Evolutionary conservation across 2,797 vertebrate genomes (phyloP).

Genomic region (Enteromius anoplus): DNA sequence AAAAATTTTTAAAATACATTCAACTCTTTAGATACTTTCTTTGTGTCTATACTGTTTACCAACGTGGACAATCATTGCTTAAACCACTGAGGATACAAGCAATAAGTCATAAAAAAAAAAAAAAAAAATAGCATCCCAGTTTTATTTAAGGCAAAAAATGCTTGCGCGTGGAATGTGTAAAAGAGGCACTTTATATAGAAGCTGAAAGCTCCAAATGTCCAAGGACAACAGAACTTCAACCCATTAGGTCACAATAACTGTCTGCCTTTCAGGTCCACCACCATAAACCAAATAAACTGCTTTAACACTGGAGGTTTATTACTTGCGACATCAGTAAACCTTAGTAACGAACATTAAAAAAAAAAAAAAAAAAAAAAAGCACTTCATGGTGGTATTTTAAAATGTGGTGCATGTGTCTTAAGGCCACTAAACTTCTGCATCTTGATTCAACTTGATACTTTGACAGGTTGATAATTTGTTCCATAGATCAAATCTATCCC

Average conservation of each 20-base stretch:
- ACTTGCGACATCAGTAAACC: constrained; percentile 57
- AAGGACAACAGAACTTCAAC: constrained; percentile 65
- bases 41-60: constrained; percentile 90
- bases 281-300: constrained; percentile 58
- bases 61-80: constrained; percentile 61
- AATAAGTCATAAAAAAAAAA: constrained; percentile 79
- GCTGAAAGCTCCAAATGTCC: constrained; percentile 66
- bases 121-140: constrained; percentile 60
- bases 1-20: constrained; percentile 92
- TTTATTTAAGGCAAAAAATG: constrained; percentile 79
- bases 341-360: constrained; percentile 52
- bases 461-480: constrained; percentile 16
- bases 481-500: constrained; percentile 20
- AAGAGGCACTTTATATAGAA: constrained; percentile 87
- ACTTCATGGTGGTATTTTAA: constrained; percentile 56
- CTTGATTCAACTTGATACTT: constrained; percentile 13
- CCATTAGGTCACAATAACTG: constrained; percentile 80
- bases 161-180: constrained; percentile 94
- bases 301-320: constrained; percentile 64
- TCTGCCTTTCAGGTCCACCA: constrained; percentile 65
- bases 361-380: constrained; percentile 56
- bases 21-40: constrained; percentile 88
- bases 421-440: constrained; percentile 52
- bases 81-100: constrained; percentile 80
- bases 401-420: constrained; percentile 45